phyloP scores from a whole-genome alignment of 2,888 invertebrate genomes.

The Pantelozetes paolii region DNA sequence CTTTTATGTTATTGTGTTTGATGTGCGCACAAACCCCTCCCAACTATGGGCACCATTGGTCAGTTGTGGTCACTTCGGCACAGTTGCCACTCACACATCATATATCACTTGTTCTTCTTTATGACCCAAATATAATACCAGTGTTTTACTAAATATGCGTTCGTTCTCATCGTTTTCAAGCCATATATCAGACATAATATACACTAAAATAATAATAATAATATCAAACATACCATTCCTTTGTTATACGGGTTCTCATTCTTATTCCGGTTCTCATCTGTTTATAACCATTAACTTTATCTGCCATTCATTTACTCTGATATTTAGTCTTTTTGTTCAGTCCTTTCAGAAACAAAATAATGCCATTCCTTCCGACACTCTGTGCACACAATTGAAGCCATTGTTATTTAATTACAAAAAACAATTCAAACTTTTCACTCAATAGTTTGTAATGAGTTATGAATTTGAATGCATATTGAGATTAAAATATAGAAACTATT shows the following conservation, averaged over 20 bases:
- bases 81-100: slow-evolving; percentile 33
- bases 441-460: no score
- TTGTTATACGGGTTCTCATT: slow-evolving; percentile 24
- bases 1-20: slow-evolving; percentile 1
- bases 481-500: no score
- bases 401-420: no score
- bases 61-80: slow-evolving; percentile 35
- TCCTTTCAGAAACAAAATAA: no score
- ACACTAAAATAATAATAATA: not conserved
- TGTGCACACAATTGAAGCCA: no score
- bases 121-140: slow-evolving; percentile 30
- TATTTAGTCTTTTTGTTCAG: no score
- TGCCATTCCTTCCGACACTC: no score
- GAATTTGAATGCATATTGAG: no score
- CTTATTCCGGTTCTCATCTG: not conserved
- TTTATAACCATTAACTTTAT: not conserved
- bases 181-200: slow-evolving; percentile 31
- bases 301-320: not conserved
- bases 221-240: no score
- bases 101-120: slow-evolving; percentile 35
- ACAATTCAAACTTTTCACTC: no score
- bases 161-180: slow-evolving; percentile 22
- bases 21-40: slow-evolving; percentile 34
- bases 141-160: slow-evolving; percentile 23
- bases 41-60: slow-evolving; percentile 23